phyloP scores from a whole-genome alignment of 2,888 invertebrate genomes.

The Oligia fasciuncula region DNA sequence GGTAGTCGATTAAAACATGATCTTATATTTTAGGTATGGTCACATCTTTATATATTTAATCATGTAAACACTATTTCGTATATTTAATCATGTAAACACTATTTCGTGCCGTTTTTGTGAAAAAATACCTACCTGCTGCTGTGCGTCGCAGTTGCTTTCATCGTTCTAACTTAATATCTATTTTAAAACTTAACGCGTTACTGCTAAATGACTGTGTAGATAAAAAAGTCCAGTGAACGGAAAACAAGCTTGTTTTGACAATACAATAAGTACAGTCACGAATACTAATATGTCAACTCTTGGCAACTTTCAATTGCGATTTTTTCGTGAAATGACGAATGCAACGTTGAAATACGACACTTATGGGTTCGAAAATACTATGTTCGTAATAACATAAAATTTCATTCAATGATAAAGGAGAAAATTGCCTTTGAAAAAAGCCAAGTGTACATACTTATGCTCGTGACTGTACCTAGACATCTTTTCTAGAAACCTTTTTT shows the following conservation, averaged over 20 bases:
- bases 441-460: too few species aligned
- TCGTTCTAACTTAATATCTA: conserved; percentile 4
- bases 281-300: too few species aligned
- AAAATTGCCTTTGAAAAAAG: too few species aligned
- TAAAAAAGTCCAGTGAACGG: conserved; percentile 15
- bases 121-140: neutral
- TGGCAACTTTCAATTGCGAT: too few species aligned
- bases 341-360: too few species aligned
- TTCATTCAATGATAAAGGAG: too few species aligned
- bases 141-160: conserved; percentile 2
- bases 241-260: conserved; percentile 20
- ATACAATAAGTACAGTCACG: neutral
- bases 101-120: neutral
- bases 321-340: too few species aligned
- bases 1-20: too few species aligned
- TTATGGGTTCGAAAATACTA: too few species aligned
- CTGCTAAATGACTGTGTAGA: conserved; percentile 15
- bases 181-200: conserved; percentile 18
- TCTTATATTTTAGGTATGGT: neutral
- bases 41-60: neutral
- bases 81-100: neutral
- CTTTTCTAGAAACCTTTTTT: conserved; percentile 9
- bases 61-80: neutral
- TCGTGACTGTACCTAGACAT: neutral
- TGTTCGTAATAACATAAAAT: too few species aligned